Conservation (phyloP, 2,888 invertebrate species). For the Habrosyne pyritoides region DNA sequence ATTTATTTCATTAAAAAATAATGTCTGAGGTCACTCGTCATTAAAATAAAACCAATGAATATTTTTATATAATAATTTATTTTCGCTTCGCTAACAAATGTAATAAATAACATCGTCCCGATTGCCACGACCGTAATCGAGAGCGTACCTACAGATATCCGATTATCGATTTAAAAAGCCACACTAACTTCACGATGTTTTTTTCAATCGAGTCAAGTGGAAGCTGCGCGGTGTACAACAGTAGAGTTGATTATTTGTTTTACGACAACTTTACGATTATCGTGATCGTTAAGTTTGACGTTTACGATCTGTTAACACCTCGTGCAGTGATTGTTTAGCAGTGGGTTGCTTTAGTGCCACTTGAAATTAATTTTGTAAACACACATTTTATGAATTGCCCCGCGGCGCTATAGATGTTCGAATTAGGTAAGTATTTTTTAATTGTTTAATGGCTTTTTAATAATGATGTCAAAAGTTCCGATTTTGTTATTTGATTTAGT, state of each 20-base stretch:
- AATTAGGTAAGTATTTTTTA: constrained; percentile 1
- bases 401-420: constrained; percentile 5
- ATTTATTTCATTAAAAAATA: neutral
- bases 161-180: constrained; percentile 1
- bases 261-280: constrained; percentile 78
- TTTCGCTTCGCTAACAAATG: constrained; percentile 27
- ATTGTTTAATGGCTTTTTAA: neutral
- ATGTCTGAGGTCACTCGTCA: neutral
- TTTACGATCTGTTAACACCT: constrained; percentile 78
- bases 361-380: constrained; percentile 70
- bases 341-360: constrained; percentile 51
- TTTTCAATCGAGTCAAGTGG: constrained; percentile 22
- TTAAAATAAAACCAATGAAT: neutral
- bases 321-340: constrained; percentile 63
- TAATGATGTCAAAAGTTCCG: neutral
- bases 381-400: constrained; percentile 27
- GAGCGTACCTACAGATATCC: neutral
- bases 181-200: constrained; percentile 1
- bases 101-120: constrained; percentile 9
- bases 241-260: constrained; percentile 77
- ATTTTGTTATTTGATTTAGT: no score
- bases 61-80: constrained; percentile 21
- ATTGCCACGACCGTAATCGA: constrained; percentile 1
- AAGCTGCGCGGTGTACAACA: constrained; percentile 44
- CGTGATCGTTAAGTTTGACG: constrained; percentile 73